Base-by-base conservation (phyloP, 2,113 vertebrate species). In the Apistogramma diplotaenia region DNA sequence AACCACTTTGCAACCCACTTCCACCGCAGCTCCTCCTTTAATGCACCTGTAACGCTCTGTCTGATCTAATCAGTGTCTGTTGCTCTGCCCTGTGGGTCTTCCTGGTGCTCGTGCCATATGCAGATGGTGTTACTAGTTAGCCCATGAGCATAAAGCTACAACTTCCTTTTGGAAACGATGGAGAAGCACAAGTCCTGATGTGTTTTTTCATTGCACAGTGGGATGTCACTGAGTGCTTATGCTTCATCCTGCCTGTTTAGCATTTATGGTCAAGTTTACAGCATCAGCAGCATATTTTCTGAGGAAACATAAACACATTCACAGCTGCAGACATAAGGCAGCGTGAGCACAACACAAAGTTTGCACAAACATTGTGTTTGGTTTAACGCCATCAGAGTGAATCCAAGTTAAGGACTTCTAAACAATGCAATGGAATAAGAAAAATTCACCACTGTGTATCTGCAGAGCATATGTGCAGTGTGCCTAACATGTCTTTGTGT, bases 201-300 rank as follows among this genome's bases (percentile, higher is more conserved):
- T 21, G 18, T 53, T 53, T 53, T 29, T 5, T 67, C 15, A 23
- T 46, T 67, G 21, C 23, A 27, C 2, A 9, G 62, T 3, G 43
- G 23, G 62, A 49, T 49, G 62, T 49, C 40, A 67, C 40, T n/a
- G 40, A 51, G 9, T n/a, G 29, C 56, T 57, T 53, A 9, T 61
- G 57, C 57, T 11, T 76, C 40, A 21, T 12, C 55, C 37, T 51
- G 57, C 33, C 53, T 76, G 71, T 27, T 77, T 40, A 33, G 33
- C 55, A 18, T 70, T 58, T 76, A 15, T 51, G 71, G 76, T 82
- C 58, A 71, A 37, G 49, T 89, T 75, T 77, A 61, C 59, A 61
- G 58, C 73, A 55, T 59, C 29, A 16, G 5, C 40, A 37, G 29
- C 40, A 76, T 59, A 72, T 67, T 82, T 78, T 37, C 71, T 16